A percentile compares a stretch with the other conserved stretches of the same genome.
Evolutionary conservation across 2,113 vertebrate genomes (phyloP).

Genomic region (Nanger granti): DNA sequence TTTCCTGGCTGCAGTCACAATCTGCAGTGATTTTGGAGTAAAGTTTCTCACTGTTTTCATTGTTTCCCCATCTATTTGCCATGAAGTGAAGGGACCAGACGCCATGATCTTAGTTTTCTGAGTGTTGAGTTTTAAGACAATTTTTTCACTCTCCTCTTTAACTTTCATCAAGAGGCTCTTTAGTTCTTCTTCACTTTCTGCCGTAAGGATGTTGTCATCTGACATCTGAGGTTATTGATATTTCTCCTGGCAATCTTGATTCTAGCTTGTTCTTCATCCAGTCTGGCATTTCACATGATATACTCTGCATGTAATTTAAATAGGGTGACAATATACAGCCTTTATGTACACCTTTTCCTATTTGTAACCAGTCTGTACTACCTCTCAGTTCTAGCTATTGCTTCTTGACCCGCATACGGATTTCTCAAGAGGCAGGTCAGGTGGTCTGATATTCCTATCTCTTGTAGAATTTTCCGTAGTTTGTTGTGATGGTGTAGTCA

Average conservation of each 20-base stretch:
- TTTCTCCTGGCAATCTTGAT: background rate
- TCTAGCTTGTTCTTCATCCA: background rate
- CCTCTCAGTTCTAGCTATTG: background rate
- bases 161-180: background rate
- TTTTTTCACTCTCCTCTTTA: background rate
- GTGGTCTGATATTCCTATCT: background rate
- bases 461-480: background rate
- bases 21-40: background rate
- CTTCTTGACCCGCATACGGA: background rate
- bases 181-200: background rate
- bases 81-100: background rate
- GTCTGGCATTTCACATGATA: background rate
- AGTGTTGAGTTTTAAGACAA: background rate
- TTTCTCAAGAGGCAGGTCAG: background rate
- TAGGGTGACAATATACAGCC: background rate
- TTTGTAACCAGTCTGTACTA: background rate
- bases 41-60: background rate
- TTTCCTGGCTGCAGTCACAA: background rate
- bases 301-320: background rate
- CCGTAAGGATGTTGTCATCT: background rate
- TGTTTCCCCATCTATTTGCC: background rate
- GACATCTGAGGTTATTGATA: background rate
- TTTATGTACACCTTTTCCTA: background rate
- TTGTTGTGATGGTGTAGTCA: background rate
- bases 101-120: background rate